Percentiles rank a stretch among this genome's conserved stretches.
Conservation (phyloP, 2,113 vertebrate species). For the Eulacestoma nigropectus region DNA sequence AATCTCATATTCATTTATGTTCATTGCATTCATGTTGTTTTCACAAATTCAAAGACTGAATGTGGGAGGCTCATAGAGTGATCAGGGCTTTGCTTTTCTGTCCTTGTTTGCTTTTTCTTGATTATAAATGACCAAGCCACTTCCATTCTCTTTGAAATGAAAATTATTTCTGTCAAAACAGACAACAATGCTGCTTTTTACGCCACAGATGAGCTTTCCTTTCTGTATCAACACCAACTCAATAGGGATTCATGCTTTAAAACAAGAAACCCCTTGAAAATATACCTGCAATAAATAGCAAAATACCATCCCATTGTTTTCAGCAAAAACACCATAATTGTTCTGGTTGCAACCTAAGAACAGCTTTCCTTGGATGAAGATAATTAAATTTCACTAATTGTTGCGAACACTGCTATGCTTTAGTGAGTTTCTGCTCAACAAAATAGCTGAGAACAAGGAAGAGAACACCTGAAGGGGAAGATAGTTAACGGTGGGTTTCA, state of each 20-base stretch:
- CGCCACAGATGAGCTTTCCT: neutral
- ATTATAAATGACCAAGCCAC: neutral
- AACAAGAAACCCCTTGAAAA: slow-evolving; percentile 19
- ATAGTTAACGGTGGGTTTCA: slow-evolving; percentile 26
- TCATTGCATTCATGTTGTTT: neutral
- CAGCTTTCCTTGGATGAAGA: slow-evolving; percentile 39
- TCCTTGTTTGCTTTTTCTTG: neutral
- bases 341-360: slow-evolving; percentile 64
- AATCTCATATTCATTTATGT: neutral
- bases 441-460: slow-evolving; percentile 25
- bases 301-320: slow-evolving; percentile 35
- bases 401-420: slow-evolving; percentile 39
- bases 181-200: slow-evolving; percentile 52
- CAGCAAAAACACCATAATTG: slow-evolving; percentile 73
- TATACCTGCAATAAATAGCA: neutral
- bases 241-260: neutral
- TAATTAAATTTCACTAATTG: slow-evolving; percentile 64
- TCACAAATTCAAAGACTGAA: neutral
- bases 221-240: neutral
- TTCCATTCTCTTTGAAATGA: slow-evolving; percentile 48
- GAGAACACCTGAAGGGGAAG: slow-evolving; percentile 35
- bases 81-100: neutral
- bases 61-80: neutral
- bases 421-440: slow-evolving; percentile 29
- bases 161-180: slow-evolving; percentile 54